Evolutionary conservation across 2,888 invertebrate genomes (phyloP).

Genomic region (Agriotes lineatus): DNA sequence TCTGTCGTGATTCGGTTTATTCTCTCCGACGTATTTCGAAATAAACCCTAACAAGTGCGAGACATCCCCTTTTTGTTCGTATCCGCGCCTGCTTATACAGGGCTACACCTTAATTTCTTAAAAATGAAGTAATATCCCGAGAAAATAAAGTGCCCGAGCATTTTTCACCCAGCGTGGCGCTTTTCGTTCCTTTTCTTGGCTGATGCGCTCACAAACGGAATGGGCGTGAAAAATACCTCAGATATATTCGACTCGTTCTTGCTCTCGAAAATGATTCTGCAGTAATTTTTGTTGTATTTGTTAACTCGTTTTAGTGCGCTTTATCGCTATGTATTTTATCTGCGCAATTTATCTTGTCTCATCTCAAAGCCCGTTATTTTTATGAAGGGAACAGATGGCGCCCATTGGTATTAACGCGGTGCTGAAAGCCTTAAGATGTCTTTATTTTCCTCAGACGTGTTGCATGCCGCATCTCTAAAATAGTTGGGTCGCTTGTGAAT

Average conservation of each 20-base stretch:
- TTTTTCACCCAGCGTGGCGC: constrained; percentile 34
- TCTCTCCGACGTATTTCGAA: constrained; percentile 28
- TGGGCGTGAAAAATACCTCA: constrained; percentile 26
- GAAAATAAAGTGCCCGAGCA: constrained; percentile 26
- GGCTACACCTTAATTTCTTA: constrained; percentile 26
- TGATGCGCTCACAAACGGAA: constrained; percentile 23
- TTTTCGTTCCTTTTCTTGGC: constrained; percentile 15
- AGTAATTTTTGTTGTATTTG: constrained; percentile 31
- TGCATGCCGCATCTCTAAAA: no score
- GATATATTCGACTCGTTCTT: constrained; percentile 23
- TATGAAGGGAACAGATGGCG: constrained; percentile 7
- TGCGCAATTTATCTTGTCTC: constrained; percentile 18
- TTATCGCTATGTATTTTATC: constrained; percentile 18
- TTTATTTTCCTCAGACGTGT: no score
- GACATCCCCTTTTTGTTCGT: background rate
- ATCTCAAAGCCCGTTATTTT: constrained; percentile 5
- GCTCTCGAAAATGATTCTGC: constrained; percentile 21
- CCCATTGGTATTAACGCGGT: no score
- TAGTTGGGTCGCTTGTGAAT: no score
- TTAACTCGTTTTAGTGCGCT: constrained; percentile 11
- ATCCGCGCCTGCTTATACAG: background rate
- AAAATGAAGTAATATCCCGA: constrained; percentile 30
- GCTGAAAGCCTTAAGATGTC: background rate
- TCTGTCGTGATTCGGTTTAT: constrained; percentile 38
- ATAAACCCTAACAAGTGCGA: constrained; percentile 24